Percentiles rank a stretch among this genome's conserved stretches.
Conservation (phyloP, 2,888 invertebrate genomes). For the Hypena proboscidalis region DNA sequence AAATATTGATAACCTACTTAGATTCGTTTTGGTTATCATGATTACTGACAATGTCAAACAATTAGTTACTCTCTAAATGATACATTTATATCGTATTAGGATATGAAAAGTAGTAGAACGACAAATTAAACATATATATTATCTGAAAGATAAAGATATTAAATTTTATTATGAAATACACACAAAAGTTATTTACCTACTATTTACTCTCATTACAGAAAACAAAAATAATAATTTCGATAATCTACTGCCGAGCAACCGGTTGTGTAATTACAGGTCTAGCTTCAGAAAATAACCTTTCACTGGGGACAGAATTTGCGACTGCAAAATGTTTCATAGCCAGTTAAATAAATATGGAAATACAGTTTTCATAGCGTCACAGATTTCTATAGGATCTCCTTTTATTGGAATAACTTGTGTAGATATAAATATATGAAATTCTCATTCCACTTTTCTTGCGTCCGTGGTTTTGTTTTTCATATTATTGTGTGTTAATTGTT, state of each 20-base stretch:
- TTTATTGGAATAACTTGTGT: not conserved
- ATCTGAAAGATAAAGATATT: not conserved
- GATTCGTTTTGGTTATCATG: too few relatives aligned
- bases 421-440: slow-evolving; percentile 1
- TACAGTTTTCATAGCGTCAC: too few relatives aligned
- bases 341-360: not conserved
- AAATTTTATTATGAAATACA: slow-evolving; percentile 1
- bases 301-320: slow-evolving; percentile 2
- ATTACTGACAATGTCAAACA: slow-evolving; percentile 7
- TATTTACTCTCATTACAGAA: slow-evolving; percentile 6
- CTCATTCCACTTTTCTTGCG: slow-evolving; percentile 1
- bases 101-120: slow-evolving; percentile 9
- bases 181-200: slow-evolving; percentile 1
- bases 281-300: slow-evolving; percentile 17
- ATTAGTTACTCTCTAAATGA: slow-evolving; percentile 8
- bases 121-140: slow-evolving; percentile 2
- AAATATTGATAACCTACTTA: slow-evolving; percentile 8
- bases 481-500: slow-evolving; percentile 1
- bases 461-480: slow-evolving; percentile 2
- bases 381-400: not conserved
- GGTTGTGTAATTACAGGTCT: slow-evolving; percentile 12
- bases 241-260: slow-evolving; percentile 9
- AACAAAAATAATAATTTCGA: slow-evolving; percentile 13
- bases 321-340: slow-evolving; percentile 4
- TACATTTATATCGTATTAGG: slow-evolving; percentile 8